These are phyloP conservation scores for Eilema sororculum DNA, from an alignment of 2,888 invertebrate genomes.

Conservation along the genomic window DNA sequence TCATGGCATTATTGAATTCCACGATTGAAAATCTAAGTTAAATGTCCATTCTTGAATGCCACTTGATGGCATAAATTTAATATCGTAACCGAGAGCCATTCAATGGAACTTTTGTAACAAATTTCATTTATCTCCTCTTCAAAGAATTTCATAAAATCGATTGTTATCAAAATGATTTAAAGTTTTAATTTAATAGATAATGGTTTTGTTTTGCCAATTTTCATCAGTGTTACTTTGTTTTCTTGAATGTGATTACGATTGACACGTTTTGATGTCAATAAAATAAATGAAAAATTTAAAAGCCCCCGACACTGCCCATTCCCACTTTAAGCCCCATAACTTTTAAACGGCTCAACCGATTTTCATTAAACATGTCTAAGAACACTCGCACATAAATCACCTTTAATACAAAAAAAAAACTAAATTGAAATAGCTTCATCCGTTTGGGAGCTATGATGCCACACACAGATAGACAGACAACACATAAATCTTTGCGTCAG, in stretches of 20 bases:
- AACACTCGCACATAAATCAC: too few species aligned
- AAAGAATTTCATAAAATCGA: conserved; percentile 82
- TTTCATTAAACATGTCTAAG: too few species aligned
- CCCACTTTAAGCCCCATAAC: too few species aligned
- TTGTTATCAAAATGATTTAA: conserved; percentile 80
- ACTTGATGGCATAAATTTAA: conserved; percentile 84
- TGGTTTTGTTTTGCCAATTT: conserved; percentile 56
- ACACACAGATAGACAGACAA: too few species aligned
- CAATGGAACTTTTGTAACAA: conserved; percentile 83
- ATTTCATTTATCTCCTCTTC: conserved; percentile 81
- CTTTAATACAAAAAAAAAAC: too few species aligned
- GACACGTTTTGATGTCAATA: conserved; percentile 18
- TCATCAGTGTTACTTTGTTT: conserved; percentile 30
- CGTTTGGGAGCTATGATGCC: too few species aligned
- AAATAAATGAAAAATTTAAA: too few species aligned
- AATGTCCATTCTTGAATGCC: conserved; percentile 79
- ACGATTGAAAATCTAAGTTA: conserved; percentile 76
- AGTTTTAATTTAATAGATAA: conserved; percentile 64
- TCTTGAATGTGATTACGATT: conserved; percentile 32
- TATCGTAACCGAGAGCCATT: conserved; percentile 79
- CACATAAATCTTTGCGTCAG: too few species aligned
- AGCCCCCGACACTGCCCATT: too few species aligned
- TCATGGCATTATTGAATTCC: conserved; percentile 71
- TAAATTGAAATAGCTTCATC: too few species aligned
- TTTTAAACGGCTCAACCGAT: too few species aligned